Evolutionary conservation across 2,888 invertebrate species (phyloP).

Genomic region (Geotrupes spiniger): DNA sequence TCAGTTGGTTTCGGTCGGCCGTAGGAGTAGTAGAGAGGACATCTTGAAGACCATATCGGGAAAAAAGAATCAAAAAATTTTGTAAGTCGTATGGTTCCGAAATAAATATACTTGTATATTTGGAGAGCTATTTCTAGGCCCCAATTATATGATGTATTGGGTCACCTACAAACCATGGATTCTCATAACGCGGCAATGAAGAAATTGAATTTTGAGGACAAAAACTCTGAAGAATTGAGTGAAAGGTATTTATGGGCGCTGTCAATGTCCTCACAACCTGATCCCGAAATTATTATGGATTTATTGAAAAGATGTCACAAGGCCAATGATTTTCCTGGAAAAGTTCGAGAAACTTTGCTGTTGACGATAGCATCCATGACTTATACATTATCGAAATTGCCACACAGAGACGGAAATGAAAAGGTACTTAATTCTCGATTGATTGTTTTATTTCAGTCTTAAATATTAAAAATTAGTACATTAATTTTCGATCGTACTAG

Average conservation of each 20-base stretch:
- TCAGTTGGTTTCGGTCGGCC: constrained; percentile 60
- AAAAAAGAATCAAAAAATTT: constrained; percentile 56
- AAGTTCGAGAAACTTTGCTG: constrained; percentile 65
- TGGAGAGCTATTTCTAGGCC: constrained; percentile 46
- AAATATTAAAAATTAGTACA: too few species aligned
- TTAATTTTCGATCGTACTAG: not conserved
- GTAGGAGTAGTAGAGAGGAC: constrained; percentile 58
- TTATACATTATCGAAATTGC: constrained; percentile 46
- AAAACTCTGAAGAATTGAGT: constrained; percentile 48
- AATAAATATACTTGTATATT: not conserved
- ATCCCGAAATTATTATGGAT: constrained; percentile 55
- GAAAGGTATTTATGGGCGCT: constrained; percentile 75
- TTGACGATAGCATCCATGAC: constrained; percentile 65
- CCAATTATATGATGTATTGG: constrained; percentile 68
- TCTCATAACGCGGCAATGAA: constrained; percentile 69
- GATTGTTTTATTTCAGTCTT: not conserved
- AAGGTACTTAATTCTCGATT: constrained; percentile 37
- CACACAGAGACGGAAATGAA: constrained; percentile 32
- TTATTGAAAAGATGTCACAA: constrained; percentile 52
- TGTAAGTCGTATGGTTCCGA: constrained; percentile 44
- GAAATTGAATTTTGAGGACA: constrained; percentile 58
- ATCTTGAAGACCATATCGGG: constrained; percentile 58
- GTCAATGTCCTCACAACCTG: constrained; percentile 66
- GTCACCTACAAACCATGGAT: constrained; percentile 66
- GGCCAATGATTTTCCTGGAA: constrained; percentile 53